Evolutionary conservation across 2,888 invertebrate species (phyloP).

Genomic region (Lochmaea crataegi): DNA sequence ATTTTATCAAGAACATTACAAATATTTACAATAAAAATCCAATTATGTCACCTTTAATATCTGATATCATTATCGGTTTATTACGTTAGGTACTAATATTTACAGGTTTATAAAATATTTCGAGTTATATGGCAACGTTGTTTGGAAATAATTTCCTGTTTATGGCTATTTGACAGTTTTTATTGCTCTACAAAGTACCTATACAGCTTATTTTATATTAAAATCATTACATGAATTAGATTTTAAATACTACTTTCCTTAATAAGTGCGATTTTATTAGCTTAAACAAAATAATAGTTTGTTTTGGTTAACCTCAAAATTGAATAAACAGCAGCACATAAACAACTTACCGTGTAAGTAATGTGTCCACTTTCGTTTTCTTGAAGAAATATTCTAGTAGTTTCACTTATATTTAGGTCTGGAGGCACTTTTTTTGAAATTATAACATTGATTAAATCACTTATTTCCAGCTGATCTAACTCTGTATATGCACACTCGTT

Average conservation of each 20-base stretch:
- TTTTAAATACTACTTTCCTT: neutral
- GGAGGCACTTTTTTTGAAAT: slow-evolving; percentile 10
- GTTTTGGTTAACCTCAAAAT: slow-evolving; percentile 21
- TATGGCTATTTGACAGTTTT: neutral
- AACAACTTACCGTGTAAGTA: slow-evolving; percentile 2
- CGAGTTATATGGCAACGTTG: neutral
- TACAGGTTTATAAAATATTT: neutral
- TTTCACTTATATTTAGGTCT: slow-evolving; percentile 11
- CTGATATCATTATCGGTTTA: neutral
- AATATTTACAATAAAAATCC: neutral
- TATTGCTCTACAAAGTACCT: neutral
- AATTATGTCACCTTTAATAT: neutral
- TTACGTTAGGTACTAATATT: neutral
- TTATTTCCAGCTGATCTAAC: slow-evolving; percentile 16
- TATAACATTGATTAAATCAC: slow-evolving; percentile 12
- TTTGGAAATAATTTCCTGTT: slow-evolving; percentile 2
- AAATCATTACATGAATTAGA: neutral
- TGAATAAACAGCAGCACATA: neutral
- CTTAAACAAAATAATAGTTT: neutral
- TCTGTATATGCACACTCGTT: slow-evolving; percentile 9
- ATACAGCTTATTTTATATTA: neutral
- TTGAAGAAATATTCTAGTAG: neutral
- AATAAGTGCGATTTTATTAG: neutral
- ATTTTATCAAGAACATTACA: neutral
- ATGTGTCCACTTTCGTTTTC: neutral